Base-by-base conservation (phyloP, 2,113 vertebrate species). In the Scophthalmus maximus region DNA sequence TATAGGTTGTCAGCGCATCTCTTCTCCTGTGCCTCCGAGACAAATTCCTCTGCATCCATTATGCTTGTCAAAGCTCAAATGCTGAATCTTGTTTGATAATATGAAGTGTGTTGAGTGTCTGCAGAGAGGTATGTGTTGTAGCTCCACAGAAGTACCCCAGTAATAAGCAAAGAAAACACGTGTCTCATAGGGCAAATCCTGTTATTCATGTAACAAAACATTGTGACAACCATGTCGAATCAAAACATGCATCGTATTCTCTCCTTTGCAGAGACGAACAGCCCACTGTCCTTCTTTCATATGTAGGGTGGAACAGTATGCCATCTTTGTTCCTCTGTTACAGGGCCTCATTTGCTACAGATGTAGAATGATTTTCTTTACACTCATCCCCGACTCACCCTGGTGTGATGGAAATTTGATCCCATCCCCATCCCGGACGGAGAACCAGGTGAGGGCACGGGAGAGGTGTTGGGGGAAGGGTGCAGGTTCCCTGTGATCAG, bases 401-500 rank as follows among this genome's bases (percentile, higher is more conserved):
- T 93, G 17, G 94, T 95, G 72, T 97, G 95, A 82, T 96, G 97
- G 88, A 96, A 98, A 88, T 98, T 96, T 23, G 96, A 95, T 64
- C 96, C 95, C 58, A 95, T 95, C 25, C 96, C 96, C 73, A 96
- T 95, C 68, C 95, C 96, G 64, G 95, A 96, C 17, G 97, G 97
- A 51, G 97, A 99, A 61, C 96, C 96, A 27, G 97, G 96, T 26
- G 97, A 97, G 56, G 96, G 95, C 52, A 96, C 96, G 0, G 96
- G 96, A 29, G 97, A 98, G 51, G 96, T 96, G 89, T 95, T 98
- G 58, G 97, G 97, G 78, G 97, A 96, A 53, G 97, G 94, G 81
- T 98, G 96, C 64, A 98, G 96, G 93, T 97, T 97, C 86, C 96
- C 95, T 55, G 96, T 98, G 91, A 98, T 97, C 85, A 98, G 91